Conservation (phyloP, 2,888 invertebrate genomes). For the Caenorhabditis panamensis region DNA sequence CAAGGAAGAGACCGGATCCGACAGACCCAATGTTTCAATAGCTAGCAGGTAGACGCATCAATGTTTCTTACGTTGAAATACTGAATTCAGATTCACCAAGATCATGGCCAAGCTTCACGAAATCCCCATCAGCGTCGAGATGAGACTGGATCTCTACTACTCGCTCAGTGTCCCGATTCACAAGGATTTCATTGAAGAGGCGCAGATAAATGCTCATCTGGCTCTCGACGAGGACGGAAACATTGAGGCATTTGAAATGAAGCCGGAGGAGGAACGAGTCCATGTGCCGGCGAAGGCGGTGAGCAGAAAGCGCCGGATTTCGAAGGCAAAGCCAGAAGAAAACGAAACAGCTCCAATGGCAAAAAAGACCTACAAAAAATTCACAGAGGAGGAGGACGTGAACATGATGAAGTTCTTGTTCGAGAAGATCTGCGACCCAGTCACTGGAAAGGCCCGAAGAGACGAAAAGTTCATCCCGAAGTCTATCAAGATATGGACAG, state of each 20-base stretch:
- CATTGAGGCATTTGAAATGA: constrained; percentile 39
- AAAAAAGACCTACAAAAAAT: constrained; percentile 9
- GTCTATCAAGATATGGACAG: constrained; percentile 5
- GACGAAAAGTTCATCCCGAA: constrained; percentile 2
- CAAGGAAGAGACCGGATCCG: constrained; percentile 10
- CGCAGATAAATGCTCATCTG: neutral
- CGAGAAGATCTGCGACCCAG: constrained; percentile 13
- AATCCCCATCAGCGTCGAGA: constrained; percentile 20
- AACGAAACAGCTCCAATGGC: neutral
- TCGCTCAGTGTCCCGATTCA: constrained; percentile 15
- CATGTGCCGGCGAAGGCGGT: neutral
- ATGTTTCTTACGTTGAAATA: neutral
- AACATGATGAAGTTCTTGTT: constrained; percentile 15
- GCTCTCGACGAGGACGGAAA: neutral
- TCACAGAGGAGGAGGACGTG: constrained; percentile 15
- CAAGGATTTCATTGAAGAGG: constrained; percentile 5
- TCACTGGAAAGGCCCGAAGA: neutral
- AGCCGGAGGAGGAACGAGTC: neutral
- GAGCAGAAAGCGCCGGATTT: neutral
- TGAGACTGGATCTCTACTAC: constrained; percentile 31
- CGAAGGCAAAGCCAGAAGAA: neutral
- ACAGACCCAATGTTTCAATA: neutral
- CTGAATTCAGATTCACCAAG: constrained; percentile 3
- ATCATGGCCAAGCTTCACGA: neutral
- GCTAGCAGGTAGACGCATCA: neutral